These are phyloP conservation scores for Talpa occidentalis DNA, from an alignment of 2,113 vertebrate genomes.

Conservation along the genomic window DNA sequence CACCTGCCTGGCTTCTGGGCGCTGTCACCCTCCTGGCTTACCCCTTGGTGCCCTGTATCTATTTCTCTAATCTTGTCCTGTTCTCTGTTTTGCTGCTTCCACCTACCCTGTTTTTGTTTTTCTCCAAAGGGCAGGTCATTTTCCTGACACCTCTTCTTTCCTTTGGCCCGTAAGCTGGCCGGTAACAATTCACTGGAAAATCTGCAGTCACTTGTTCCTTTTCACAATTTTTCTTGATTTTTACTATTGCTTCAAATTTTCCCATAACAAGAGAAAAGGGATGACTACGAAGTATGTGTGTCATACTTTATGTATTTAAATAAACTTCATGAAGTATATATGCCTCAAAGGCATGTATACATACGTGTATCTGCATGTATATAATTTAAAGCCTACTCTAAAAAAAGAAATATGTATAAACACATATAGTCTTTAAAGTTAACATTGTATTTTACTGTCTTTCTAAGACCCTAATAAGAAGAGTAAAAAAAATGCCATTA, in stretches of 20 bases:
- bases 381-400: not conserved
- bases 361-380: not conserved
- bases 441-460: conserved; percentile 13
- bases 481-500: not conserved
- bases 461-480: not conserved
- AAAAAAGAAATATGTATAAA: not conserved
- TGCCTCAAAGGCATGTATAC: not conserved
- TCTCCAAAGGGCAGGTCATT: not conserved
- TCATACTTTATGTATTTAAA: too few species aligned
- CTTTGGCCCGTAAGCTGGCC: conserved; percentile 11
- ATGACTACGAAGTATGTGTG: not conserved
- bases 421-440: not conserved
- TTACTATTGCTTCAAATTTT: not conserved
- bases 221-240: conserved; percentile 23
- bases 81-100: not conserved
- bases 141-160: conserved; percentile 51
- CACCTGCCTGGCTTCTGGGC: not conserved
- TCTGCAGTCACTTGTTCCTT: conserved; percentile 16
- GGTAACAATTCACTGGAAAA: not conserved
- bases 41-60: not conserved
- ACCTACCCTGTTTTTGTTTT: not conserved
- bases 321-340: too few species aligned
- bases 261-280: not conserved
- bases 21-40: too few species aligned
- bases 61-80: not conserved